Evolutionary conservation across 2,888 invertebrate species (phyloP).

Genomic region (Drosophila pegasa): DNA sequence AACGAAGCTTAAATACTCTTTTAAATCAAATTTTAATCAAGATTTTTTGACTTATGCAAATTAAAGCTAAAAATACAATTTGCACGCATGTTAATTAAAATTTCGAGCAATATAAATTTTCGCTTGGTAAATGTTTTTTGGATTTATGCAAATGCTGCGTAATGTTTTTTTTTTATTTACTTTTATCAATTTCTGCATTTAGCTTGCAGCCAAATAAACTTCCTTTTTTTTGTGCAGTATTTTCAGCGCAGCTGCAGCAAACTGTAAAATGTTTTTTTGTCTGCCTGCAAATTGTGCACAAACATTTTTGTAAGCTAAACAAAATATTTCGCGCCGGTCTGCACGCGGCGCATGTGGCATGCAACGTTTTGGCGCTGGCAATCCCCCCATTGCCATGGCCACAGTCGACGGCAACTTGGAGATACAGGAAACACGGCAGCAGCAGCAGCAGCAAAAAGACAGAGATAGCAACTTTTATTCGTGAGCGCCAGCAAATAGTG

Average conservation of each 20-base stretch:
- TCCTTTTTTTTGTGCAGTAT: neutral
- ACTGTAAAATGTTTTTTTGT: conserved; percentile 18
- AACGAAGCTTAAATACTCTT: conserved; percentile 19
- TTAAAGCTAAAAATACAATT: neutral
- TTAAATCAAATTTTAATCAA: neutral
- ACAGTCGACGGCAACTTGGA: conserved; percentile 53
- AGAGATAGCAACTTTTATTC: conserved; percentile 56
- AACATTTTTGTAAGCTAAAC: conserved; percentile 58
- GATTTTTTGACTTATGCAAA: neutral
- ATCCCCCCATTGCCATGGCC: conserved; percentile 44
- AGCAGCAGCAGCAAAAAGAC: conserved; percentile 35
- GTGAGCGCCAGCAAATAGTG: conserved; percentile 56
- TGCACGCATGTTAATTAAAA: neutral
- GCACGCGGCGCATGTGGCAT: conserved; percentile 63
- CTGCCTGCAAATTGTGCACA: conserved; percentile 43
- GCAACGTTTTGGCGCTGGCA: conserved; percentile 56
- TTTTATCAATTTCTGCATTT: conserved; percentile 3
- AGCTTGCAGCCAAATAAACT: neutral
- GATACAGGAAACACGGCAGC: conserved; percentile 72
- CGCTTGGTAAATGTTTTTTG: neutral
- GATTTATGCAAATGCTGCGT: conserved; percentile 3
- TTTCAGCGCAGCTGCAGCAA: conserved; percentile 23
- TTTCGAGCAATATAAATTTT: conserved; percentile 1
- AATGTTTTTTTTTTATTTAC: neutral
- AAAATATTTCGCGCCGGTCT: conserved; percentile 67